Evolutionary conservation across 2,888 invertebrate species (phyloP).

Genomic region (Punctoribates punctum): DNA sequence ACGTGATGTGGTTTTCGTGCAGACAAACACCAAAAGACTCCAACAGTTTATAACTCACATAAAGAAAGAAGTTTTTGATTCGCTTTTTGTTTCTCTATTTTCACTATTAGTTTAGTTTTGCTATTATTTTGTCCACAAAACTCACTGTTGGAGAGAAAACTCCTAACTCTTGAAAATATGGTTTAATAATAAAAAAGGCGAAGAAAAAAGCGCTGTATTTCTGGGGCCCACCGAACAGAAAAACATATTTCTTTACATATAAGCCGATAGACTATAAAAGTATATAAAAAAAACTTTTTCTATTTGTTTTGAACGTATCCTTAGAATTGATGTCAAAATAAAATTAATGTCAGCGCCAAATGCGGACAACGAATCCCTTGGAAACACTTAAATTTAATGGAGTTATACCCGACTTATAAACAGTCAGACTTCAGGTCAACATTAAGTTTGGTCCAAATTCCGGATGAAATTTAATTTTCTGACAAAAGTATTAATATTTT

Average conservation of each 20-base stretch:
- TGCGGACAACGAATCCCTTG: conserved; percentile 30
- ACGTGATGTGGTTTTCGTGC: conserved; percentile 39
- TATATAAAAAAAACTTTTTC: neutral
- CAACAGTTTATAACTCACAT: neutral
- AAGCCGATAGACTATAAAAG: neutral
- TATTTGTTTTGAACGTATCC: neutral
- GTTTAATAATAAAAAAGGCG: neutral
- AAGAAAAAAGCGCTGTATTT: neutral
- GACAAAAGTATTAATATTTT: no score
- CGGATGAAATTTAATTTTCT: neutral
- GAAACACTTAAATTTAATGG: conserved; percentile 38
- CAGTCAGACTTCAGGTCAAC: no score
- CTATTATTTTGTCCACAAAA: neutral
- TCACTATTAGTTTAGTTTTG: neutral
- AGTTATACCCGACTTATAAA: conserved; percentile 22
- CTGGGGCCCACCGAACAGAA: neutral
- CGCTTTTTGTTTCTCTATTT: neutral
- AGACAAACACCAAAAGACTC: conserved; percentile 12
- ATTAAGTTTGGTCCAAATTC: no score
- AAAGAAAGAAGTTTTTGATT: neutral
- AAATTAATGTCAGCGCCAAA: conserved; percentile 35
- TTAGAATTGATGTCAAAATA: conserved; percentile 32
- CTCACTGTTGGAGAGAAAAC: neutral
- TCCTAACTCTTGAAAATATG: neutral
- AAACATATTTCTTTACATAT: conserved; percentile 10